Evolutionary conservation across 2,113 vertebrate species (phyloP).

Genomic region (Desmodus rotundus): DNA sequence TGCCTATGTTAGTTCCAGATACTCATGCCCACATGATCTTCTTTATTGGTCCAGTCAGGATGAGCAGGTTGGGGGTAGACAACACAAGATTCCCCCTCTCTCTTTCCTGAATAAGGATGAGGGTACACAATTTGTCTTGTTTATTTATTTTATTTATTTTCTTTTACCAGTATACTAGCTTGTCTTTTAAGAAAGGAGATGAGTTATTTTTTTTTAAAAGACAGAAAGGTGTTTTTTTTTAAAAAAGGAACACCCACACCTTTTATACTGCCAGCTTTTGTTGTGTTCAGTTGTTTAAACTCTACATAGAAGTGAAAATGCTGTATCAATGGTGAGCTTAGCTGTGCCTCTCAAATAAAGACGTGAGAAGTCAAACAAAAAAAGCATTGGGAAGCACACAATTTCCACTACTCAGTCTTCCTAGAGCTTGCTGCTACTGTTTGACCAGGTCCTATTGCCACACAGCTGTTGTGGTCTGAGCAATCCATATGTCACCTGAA

Average conservation of each 20-base stretch:
- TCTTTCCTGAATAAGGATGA: constrained; percentile 74
- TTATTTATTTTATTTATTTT: constrained; percentile 31
- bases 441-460: not conserved
- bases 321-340: constrained; percentile 81
- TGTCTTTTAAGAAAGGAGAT: constrained; percentile 66
- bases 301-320: constrained; percentile 75
- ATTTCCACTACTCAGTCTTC: not conserved
- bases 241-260: constrained; percentile 63
- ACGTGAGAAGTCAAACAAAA: constrained; percentile 75
- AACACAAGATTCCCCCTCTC: not conserved
- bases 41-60: not conserved
- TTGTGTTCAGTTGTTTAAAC: constrained; percentile 80
- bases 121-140: constrained; percentile 80
- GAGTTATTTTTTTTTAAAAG: not conserved
- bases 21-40: not conserved
- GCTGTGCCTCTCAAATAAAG: constrained; percentile 89
- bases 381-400: not conserved
- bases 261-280: constrained; percentile 79
- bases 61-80: not conserved
- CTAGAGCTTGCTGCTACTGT: not conserved
- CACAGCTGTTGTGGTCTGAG: not conserved
- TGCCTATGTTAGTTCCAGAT: not conserved
- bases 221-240: not conserved
- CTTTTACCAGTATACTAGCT: constrained; percentile 74
- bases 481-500: not conserved